phyloP scores from a whole-genome alignment of 2,113 vertebrate genomes.

The Oncorhynchus clarkii region DNA sequence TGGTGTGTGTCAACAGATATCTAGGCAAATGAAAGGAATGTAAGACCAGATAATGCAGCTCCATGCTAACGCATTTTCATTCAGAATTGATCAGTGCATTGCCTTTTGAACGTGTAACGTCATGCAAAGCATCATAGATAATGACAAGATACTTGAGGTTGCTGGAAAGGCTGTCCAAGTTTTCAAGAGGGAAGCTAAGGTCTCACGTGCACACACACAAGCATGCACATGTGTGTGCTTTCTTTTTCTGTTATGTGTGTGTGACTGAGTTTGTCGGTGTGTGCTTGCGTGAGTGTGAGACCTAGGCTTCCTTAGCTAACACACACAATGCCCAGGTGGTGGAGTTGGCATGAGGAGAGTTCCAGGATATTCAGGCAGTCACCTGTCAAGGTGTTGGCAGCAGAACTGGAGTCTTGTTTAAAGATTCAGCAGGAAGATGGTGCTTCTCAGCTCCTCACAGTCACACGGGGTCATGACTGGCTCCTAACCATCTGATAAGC shows the following conservation, averaged over 20 bases:
- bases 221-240: background rate
- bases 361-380: background rate
- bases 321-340: background rate
- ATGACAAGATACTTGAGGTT: constrained; percentile 3
- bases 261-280: no score
- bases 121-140: background rate
- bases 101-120: background rate
- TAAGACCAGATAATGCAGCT: background rate
- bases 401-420: background rate
- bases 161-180: background rate
- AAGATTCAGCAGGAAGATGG: constrained; percentile 24
- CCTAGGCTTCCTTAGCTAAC: no score
- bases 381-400: constrained; percentile 1
- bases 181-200: background rate
- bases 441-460: background rate
- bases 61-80: constrained; percentile 20
- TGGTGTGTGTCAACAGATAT: background rate
- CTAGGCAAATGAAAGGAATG: constrained; percentile 8
- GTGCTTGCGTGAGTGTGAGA: background rate
- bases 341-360: background rate
- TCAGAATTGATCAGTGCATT: constrained; percentile 16
- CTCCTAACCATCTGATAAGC: background rate
- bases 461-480: background rate
- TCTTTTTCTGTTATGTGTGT: no score
- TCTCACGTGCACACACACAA: background rate